Conservation (phyloP, 2,888 invertebrate genomes). For the Shargacucullia verbasci region DNA sequence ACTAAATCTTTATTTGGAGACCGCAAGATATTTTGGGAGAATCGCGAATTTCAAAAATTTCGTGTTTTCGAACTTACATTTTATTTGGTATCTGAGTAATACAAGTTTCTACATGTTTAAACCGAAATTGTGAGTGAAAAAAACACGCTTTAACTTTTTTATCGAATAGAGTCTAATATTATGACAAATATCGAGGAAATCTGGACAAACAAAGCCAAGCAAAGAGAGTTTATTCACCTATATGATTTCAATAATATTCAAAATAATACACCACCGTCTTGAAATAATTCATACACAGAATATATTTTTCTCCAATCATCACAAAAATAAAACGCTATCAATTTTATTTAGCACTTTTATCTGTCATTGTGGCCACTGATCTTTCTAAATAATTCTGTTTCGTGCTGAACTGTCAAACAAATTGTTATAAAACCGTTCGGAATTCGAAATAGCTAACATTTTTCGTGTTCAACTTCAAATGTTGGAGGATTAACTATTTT, state of each 20-base stretch:
- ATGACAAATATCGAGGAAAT: too few relatives aligned
- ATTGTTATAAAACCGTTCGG: slow-evolving; percentile 24
- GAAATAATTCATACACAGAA: not conserved
- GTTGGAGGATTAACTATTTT: slow-evolving; percentile 11
- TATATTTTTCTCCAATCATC: slow-evolving; percentile 15
- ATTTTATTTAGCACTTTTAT: slow-evolving; percentile 8
- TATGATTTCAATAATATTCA: too few relatives aligned
- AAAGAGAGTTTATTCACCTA: too few relatives aligned
- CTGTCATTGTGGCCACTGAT: slow-evolving; percentile 26
- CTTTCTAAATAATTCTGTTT: slow-evolving; percentile 22
- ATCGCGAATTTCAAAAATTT: too few relatives aligned
- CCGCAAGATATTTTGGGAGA: not conserved
- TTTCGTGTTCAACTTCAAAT: slow-evolving; percentile 23
- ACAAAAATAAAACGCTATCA: slow-evolving; percentile 15
- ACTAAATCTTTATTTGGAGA: slow-evolving; percentile 10
- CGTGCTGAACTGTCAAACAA: slow-evolving; percentile 37
- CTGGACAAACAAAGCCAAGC: too few relatives aligned
- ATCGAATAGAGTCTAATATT: too few relatives aligned
- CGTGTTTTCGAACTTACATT: too few relatives aligned
- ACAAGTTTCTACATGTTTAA: too few relatives aligned
- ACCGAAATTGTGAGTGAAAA: too few relatives aligned
- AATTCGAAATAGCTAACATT: slow-evolving; percentile 33
- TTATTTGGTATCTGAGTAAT: too few relatives aligned
- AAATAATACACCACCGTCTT: too few relatives aligned
- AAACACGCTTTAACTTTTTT: too few relatives aligned